A percentile compares a stretch with the other conserved stretches of the same genome.
Conservation (phyloP, 2,888 invertebrate species). For the Tinea pellionella region DNA sequence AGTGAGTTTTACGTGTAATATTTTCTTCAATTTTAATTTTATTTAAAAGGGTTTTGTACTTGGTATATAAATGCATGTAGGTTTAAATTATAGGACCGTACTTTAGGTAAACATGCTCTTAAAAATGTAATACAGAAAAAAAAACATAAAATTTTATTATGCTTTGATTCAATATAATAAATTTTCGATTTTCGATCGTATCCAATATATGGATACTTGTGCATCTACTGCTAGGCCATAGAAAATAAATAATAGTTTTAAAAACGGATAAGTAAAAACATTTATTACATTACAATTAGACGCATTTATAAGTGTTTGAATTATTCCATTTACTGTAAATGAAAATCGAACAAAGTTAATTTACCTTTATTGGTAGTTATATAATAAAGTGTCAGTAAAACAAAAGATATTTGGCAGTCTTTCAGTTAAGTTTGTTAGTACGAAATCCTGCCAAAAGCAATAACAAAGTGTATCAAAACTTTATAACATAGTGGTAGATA, state of each 20-base stretch:
- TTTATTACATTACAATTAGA: too few relatives aligned
- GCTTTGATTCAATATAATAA: too few relatives aligned
- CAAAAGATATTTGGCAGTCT: slow-evolving; percentile 12
- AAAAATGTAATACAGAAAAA: too few relatives aligned
- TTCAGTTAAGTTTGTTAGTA: slow-evolving; percentile 6
- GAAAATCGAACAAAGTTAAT: neutral
- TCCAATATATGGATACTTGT: too few relatives aligned
- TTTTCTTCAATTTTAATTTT: neutral
- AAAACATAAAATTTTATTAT: too few relatives aligned
- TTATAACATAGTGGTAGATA: neutral
- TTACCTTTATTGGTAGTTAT: neutral
- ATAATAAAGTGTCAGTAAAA: neutral
- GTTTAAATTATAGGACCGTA: too few relatives aligned
- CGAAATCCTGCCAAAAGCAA: slow-evolving; percentile 9
- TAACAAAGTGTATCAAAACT: slow-evolving; percentile 7
- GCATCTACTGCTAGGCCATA: too few relatives aligned
- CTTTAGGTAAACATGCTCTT: too few relatives aligned
- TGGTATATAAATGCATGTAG: too few relatives aligned
- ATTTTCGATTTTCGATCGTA: too few relatives aligned
- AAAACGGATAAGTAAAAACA: too few relatives aligned
- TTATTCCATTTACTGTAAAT: neutral
- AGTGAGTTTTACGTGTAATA: neutral
- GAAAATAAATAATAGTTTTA: too few relatives aligned
- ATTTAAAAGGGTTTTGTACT: neutral
- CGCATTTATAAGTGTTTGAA: neutral